Evolutionary conservation across 2,797 vertebrate species (phyloP), one percentile per base, ranked within the genome.

Genomic region (Neoniphon sammara): DNA sequence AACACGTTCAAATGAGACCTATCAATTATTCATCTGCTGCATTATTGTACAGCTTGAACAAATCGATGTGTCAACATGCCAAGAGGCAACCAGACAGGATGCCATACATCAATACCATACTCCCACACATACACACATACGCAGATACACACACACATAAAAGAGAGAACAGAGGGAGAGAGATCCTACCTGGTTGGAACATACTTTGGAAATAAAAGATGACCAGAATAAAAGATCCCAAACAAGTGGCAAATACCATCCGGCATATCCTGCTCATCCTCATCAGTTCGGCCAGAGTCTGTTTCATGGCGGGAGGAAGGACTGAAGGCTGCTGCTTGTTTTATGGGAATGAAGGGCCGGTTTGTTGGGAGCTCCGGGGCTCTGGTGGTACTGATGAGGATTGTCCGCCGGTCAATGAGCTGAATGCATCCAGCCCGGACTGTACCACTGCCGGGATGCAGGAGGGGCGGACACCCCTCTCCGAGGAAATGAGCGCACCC

Each of bases 171-270:
- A 49, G 55, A 66, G 64, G 8, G 66, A 66, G 54, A 55, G 42
- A 59, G 59, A 67, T 93, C 96, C 95, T 98, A 98, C 97, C 97
- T 98, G 97, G 97, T 70, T 97, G 96, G 91, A 97, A 98, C 97
- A 97, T 98, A 98, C 97, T 98, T 98, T 98, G 97, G 95, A 98
- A 98, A 95, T 98, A 98, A 94, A 98, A 98, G 96, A 98, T 96
- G 95, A 98, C 96, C 93, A 98, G 94, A 89, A 97, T 94, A 93
- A 97, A 97, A 87, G 97, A 98, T 93, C 97, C 97, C 88, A 98
- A 92, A 94, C 96, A 98, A 94, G 97, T 98, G 94, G 95, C 96
- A 89, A 97, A 93, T 85, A 96, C 92, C 97, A 98, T 97, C 93
- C 96, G 95, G 94, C 97, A 98, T 65, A 98, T 96, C 88, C 96